These are phyloP conservation scores for Keiferia lycopersicella DNA, from an alignment of 2,888 invertebrate genomes.

Conservation along the genomic window DNA sequence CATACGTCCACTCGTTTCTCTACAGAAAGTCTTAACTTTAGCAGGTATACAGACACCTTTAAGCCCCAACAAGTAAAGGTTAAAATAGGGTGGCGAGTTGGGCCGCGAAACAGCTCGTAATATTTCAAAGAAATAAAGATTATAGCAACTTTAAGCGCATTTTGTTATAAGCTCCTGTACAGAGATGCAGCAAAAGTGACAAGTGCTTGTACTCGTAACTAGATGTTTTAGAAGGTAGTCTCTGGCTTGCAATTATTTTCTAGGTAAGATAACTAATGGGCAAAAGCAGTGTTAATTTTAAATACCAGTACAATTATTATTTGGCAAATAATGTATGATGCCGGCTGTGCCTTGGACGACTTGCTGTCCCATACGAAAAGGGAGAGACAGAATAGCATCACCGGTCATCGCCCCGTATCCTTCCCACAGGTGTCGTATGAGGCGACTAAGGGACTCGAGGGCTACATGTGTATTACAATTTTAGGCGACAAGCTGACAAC, in stretches of 20 bases:
- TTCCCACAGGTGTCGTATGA: too few relatives aligned
- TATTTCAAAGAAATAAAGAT: conserved; percentile 32
- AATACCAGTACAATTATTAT: too few relatives aligned
- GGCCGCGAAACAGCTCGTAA: conserved; percentile 17
- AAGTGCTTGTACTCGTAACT: not conserved
- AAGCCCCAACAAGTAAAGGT: conserved; percentile 11
- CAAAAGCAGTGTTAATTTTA: too few relatives aligned
- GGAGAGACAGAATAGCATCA: too few relatives aligned
- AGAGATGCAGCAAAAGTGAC: conserved; percentile 22
- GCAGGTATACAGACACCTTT: conserved; percentile 2
- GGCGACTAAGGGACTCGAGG: too few relatives aligned
- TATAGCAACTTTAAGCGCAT: conserved; percentile 33
- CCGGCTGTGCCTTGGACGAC: too few relatives aligned
- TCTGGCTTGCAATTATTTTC: not conserved
- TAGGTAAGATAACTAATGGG: not conserved
- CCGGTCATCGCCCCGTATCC: too few relatives aligned
- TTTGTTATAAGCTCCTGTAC: conserved; percentile 20
- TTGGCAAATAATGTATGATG: too few relatives aligned
- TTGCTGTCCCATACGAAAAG: too few relatives aligned
- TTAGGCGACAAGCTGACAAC: too few relatives aligned
- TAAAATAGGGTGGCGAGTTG: not conserved
- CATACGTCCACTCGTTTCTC: conserved; percentile 30
- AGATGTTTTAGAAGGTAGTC: not conserved
- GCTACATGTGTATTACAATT: too few relatives aligned
- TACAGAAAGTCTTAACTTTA: conserved; percentile 32